phyloP scores from a whole-genome alignment of 2,113 vertebrate species.

The Microcebus griseorufus region DNA sequence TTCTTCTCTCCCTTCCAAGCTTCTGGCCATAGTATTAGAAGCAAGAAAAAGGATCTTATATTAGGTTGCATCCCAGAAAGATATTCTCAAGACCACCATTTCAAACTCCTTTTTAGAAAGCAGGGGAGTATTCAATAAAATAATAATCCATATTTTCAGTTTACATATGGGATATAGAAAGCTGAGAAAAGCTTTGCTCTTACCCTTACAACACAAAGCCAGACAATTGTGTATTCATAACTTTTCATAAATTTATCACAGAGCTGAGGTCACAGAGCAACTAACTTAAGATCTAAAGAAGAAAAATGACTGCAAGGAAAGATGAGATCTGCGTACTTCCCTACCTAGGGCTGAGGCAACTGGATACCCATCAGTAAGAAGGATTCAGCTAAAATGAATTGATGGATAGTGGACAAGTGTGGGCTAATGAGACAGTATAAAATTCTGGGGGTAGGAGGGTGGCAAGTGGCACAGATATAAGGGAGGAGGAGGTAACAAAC shows the following conservation, averaged over 20 bases:
- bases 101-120: not conserved
- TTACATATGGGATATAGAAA: not conserved
- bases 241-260: not conserved
- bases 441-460: not conserved
- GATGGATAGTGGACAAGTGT: not conserved
- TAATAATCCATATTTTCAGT: not conserved
- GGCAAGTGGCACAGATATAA: not conserved
- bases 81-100: not conserved
- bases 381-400: not conserved
- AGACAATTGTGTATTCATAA: not conserved
- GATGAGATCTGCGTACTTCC: not conserved
- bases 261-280: not conserved
- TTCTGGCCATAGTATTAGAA: slow-evolving; percentile 10
- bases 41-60: not conserved
- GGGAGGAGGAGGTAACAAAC: not conserved
- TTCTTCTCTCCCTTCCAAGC: not conserved
- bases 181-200: not conserved
- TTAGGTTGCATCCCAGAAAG: not conserved
- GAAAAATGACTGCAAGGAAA: not conserved
- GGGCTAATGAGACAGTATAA: not conserved
- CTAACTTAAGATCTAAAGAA: not conserved
- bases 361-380: not conserved
- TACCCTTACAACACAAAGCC: not conserved
- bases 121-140: not conserved
- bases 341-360: not conserved